A percentile compares a stretch with the other conserved stretches of the same genome.
Evolutionary conservation across 2,888 invertebrate genomes (phyloP).

Genomic region (Rambutsinella grinnellia): DNA sequence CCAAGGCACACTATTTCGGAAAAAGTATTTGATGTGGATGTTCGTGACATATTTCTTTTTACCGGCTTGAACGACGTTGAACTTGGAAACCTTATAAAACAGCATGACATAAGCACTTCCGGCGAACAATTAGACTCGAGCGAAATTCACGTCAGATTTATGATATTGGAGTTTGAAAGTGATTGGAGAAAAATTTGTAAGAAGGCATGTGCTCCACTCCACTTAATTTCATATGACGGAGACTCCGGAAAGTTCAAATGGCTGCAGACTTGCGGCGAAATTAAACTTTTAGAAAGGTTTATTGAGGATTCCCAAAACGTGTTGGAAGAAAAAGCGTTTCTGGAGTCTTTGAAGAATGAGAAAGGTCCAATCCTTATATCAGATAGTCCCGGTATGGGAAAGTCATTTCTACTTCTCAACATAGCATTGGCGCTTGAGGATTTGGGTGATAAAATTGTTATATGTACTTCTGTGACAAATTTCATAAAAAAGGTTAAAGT

Average conservation of each 20-base stretch:
- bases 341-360: not conserved
- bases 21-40: too few species aligned
- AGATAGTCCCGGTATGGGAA: constrained; percentile 16
- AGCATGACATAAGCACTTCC: too few species aligned
- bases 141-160: not conserved
- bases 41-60: too few species aligned
- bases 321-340: not conserved
- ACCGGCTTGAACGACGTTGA: too few species aligned
- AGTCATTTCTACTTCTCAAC: not conserved
- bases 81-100: too few species aligned
- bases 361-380: not conserved
- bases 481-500: not conserved
- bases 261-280: not conserved
- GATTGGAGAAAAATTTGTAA: constrained; percentile 1
- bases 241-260: not conserved
- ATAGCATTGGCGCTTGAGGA: not conserved
- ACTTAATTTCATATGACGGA: too few species aligned
- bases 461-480: not conserved
- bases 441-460: not conserved
- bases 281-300: not conserved
- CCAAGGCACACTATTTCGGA: too few species aligned
- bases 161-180: not conserved
- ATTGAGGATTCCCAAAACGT: not conserved
- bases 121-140: too few species aligned
- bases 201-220: too few species aligned